Evolutionary conservation across 2,113 vertebrate species (phyloP).

Genomic region (Oxyura jamaicensis): DNA sequence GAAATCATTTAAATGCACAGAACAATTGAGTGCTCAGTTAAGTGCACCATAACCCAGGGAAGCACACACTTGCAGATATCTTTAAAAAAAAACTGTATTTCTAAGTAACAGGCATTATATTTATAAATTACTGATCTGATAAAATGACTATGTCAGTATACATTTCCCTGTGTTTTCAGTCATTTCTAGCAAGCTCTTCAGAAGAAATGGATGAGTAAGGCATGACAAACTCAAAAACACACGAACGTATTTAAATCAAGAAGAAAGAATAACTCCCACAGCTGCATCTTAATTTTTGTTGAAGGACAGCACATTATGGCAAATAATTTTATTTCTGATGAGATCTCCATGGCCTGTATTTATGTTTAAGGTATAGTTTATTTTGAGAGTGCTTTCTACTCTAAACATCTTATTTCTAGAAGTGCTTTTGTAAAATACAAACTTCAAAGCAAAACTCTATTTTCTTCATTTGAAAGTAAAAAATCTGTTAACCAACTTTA

Average conservation of each 20-base stretch:
- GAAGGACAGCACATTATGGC: neutral
- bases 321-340: neutral
- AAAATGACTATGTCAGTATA: neutral
- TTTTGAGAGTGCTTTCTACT: neutral
- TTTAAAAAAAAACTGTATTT: neutral
- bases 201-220: neutral
- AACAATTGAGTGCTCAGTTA: neutral
- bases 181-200: neutral
- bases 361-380: neutral
- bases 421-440: neutral
- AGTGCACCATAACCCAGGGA: neutral
- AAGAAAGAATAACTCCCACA: neutral
- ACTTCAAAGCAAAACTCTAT: neutral
- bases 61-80: neutral
- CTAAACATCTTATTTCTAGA: neutral
- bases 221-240: neutral
- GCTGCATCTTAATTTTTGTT: neutral
- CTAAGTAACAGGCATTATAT: neutral
- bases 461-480: neutral
- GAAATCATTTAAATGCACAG: neutral
- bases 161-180: neutral
- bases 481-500: neutral
- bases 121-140: neutral
- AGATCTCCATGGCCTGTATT: neutral
- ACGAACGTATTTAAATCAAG: neutral